Evolutionary conservation across 2,888 invertebrate species (phyloP).

Genomic region (Poecilobothrus nobilitatus): DNA sequence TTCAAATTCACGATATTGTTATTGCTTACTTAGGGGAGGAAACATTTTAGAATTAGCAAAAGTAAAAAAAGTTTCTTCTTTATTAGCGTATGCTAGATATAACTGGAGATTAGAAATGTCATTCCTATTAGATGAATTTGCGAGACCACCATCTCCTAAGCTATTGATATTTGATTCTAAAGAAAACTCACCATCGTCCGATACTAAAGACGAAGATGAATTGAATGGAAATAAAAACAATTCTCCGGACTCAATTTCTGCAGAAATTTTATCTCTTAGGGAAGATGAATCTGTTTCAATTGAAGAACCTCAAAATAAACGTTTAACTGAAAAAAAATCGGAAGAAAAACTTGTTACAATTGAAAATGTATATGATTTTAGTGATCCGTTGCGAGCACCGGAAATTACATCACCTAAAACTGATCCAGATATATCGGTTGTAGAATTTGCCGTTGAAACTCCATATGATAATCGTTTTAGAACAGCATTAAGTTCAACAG

Average conservation of each 20-base stretch:
- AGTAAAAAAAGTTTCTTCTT: slow-evolving; percentile 74
- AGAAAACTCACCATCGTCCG: slow-evolving; percentile 38
- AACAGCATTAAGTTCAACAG: slow-evolving; percentile 62
- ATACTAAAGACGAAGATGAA: slow-evolving; percentile 20
- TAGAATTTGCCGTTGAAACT: slow-evolving; percentile 45
- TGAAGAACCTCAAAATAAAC: not conserved
- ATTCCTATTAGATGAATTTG: slow-evolving; percentile 81
- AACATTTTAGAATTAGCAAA: slow-evolving; percentile 61
- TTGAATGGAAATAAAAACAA: not conserved
- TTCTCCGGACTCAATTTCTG: not conserved
- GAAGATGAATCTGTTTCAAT: slow-evolving; percentile 18
- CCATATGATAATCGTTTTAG: slow-evolving; percentile 61
- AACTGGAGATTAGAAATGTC: slow-evolving; percentile 89
- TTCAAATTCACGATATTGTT: slow-evolving; percentile 72
- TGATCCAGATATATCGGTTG: slow-evolving; percentile 37
- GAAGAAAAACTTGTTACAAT: slow-evolving; percentile 50
- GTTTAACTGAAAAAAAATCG: slow-evolving; percentile 32
- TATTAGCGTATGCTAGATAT: slow-evolving; percentile 67
- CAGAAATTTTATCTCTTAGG: slow-evolving; percentile 21
- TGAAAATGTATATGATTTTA: slow-evolving; percentile 55
- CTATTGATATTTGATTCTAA: slow-evolving; percentile 46
- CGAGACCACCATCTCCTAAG: slow-evolving; percentile 56
- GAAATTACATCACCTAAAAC: slow-evolving; percentile 38
- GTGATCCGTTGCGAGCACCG: slow-evolving; percentile 68
- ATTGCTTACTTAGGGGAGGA: slow-evolving; percentile 81